A percentile compares a stretch with the other conserved stretches of the same genome.
phyloP scores from a whole-genome alignment of 2,797 vertebrate species.

The Tangara arthus region DNA sequence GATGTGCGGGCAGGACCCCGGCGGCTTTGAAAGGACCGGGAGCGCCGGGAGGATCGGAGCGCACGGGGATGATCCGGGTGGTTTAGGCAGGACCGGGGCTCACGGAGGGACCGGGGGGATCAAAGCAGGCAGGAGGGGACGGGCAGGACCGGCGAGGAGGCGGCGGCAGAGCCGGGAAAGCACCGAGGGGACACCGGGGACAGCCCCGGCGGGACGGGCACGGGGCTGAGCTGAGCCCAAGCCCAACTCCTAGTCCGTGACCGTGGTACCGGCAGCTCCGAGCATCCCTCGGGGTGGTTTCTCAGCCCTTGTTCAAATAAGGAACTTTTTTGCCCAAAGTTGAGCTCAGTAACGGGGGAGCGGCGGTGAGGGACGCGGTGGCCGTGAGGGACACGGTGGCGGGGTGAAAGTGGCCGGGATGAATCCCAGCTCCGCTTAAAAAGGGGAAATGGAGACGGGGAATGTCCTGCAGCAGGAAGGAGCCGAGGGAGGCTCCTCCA shows the following conservation, averaged over 20 bases:
- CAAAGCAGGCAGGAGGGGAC: rapidly evolving
- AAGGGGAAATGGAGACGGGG: no score
- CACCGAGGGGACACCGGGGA: neutral
- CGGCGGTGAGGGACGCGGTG: rapidly evolving
- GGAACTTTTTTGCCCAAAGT: rapidly evolving
- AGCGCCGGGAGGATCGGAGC: neutral
- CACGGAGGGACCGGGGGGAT: neutral
- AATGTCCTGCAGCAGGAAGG: rapidly evolving
- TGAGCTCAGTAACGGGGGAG: neutral
- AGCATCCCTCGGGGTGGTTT: neutral
- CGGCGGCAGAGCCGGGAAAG: neutral
- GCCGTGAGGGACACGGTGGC: neutral
- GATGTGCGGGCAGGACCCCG: neutral
- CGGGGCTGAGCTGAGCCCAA: neutral
- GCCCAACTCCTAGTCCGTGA: rapidly evolving
- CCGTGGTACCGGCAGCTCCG: rapidly evolving
- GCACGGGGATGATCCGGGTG: rapidly evolving
- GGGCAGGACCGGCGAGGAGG: neutral
- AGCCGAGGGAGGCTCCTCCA: neutral
- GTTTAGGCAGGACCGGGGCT: neutral
- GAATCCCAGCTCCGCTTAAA: rapidly evolving
- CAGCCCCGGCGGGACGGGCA: neutral
- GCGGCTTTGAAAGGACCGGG: neutral
- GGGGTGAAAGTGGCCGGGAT: neutral
- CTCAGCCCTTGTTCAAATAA: rapidly evolving